A percentile compares a stretch with the other conserved stretches of the same genome.
phyloP scores from a whole-genome alignment of 2,888 invertebrate species.

The Hyalella azteca region DNA sequence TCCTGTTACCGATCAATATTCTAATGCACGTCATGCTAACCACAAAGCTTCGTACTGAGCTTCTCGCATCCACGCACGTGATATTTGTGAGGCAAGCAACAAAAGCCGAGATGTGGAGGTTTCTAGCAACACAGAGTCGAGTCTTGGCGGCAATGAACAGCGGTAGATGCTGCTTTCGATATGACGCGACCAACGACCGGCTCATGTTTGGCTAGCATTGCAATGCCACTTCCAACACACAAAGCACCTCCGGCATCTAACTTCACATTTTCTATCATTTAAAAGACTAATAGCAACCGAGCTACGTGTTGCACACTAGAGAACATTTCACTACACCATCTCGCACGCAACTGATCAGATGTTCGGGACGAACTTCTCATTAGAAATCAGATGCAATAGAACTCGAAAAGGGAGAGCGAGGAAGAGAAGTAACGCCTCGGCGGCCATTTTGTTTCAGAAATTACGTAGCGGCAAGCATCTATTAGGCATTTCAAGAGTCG shows the following conservation, averaged over 20 bases:
- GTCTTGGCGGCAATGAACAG: slow-evolving; percentile 31
- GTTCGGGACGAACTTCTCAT: slow-evolving; percentile 16
- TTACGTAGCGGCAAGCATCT: slow-evolving; percentile 34
- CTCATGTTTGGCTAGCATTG: neutral
- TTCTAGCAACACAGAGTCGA: slow-evolving; percentile 3
- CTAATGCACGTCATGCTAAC: slow-evolving; percentile 20
- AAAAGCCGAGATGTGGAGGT: slow-evolving; percentile 1
- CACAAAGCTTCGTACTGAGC: neutral
- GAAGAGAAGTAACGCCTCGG: slow-evolving; percentile 27
- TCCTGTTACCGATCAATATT: slow-evolving; percentile 5
- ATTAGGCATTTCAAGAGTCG: slow-evolving; percentile 29
- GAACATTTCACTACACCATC: slow-evolving; percentile 1
- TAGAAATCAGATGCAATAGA: slow-evolving; percentile 16
- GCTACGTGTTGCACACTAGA: neutral
- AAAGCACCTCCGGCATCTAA: neutral
- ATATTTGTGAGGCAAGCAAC: neutral
- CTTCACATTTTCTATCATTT: neutral
- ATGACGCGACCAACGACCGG: slow-evolving; percentile 26
- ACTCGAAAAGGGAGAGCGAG: slow-evolving; percentile 14
- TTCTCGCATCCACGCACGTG: neutral
- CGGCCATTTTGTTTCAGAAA: slow-evolving; percentile 37
- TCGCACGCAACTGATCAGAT: slow-evolving; percentile 4
- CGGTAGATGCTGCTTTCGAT: slow-evolving; percentile 28
- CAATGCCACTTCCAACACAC: neutral
- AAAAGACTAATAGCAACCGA: neutral